Conservation (phyloP, 2,113 vertebrate species). For the Eretmochelys imbricata region DNA sequence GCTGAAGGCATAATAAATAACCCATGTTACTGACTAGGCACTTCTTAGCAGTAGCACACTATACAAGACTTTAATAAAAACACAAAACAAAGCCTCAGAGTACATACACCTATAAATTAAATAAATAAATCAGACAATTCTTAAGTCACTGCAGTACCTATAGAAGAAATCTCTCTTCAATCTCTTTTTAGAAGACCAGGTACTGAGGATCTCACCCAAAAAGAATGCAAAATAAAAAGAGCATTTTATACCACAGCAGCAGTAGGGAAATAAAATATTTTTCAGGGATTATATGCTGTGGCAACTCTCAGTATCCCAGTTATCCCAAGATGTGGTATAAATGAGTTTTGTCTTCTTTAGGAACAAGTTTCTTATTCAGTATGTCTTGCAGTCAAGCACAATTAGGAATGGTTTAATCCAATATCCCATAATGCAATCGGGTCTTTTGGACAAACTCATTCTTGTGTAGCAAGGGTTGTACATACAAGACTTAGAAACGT, state of each 20-base stretch:
- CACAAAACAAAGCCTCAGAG: not conserved
- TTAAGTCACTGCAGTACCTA: not conserved
- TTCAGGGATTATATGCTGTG: not conserved
- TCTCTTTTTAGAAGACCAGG: not conserved
- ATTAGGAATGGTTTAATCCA: rapidly evolving
- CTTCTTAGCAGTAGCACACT: not conserved
- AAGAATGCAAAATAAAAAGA: not conserved
- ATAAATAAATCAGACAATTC: not conserved
- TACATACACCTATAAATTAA: not conserved
- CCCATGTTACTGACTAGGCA: not conserved
- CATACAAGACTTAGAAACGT: constrained; percentile 10
- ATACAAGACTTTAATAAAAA: not conserved
- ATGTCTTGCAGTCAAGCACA: not conserved
- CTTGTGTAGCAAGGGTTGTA: constrained; percentile 8
- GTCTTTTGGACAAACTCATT: constrained; percentile 21
- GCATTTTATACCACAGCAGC: not conserved
- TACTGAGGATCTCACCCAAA: not conserved
- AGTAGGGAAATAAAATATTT: not conserved
- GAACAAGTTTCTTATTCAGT: not conserved
- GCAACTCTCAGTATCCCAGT: not conserved
- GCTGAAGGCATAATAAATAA: not conserved
- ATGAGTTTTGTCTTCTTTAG: not conserved
- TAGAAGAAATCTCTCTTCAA: not conserved
- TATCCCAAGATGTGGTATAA: not conserved
- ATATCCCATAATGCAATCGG: not conserved